Conservation (phyloP, 2,888 invertebrate genomes). For the Chalcis sispes region DNA sequence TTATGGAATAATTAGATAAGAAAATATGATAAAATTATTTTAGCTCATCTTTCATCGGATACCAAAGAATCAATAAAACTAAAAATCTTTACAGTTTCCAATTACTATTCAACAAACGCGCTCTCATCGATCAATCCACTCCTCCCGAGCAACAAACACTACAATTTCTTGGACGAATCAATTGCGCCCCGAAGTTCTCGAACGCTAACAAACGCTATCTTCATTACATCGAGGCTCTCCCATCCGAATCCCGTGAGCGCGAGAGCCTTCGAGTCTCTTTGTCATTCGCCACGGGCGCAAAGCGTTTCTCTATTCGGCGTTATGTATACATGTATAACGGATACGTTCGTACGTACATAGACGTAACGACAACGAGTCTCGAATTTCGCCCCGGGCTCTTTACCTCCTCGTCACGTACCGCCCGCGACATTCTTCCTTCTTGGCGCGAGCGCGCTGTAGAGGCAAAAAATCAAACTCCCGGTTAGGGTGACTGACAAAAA, state of each 20-base stretch:
- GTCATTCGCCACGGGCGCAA: not conserved
- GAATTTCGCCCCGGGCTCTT: conserved; percentile 36
- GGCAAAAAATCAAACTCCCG: conserved; percentile 33
- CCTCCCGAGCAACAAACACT: no score
- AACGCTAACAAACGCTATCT: conserved; percentile 15
- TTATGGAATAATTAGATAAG: no score
- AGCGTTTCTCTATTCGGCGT: not conserved
- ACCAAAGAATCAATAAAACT: no score
- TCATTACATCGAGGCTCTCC: not conserved
- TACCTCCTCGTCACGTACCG: conserved; percentile 34
- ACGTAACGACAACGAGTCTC: conserved; percentile 7
- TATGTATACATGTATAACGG: conserved; percentile 22
- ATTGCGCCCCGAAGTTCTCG: not conserved
- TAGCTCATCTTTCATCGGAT: no score
- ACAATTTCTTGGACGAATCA: no score
- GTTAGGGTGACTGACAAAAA: conserved; percentile 26
- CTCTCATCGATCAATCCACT: no score
- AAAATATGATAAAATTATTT: no score
- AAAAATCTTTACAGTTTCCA: no score
- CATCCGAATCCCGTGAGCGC: not conserved
- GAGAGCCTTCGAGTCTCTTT: not conserved
- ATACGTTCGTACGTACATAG: not conserved
- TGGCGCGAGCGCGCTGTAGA: not conserved
- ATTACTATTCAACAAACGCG: no score
- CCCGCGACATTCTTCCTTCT: conserved; percentile 9